Evolutionary conservation across 2,797 vertebrate genomes (phyloP).

Genomic region (Sebastes cheni): DNA sequence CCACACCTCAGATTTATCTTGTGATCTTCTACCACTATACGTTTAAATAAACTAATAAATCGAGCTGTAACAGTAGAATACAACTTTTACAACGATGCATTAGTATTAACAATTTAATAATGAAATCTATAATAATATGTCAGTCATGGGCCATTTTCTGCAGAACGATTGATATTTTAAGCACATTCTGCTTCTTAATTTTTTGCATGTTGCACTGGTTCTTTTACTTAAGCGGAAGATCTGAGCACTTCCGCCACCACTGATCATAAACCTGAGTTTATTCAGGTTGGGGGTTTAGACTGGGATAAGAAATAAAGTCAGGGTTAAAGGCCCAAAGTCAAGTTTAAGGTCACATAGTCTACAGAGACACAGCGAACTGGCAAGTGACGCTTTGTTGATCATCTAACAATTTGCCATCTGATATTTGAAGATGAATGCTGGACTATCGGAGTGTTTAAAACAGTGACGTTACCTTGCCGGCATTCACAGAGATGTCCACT

Average conservation of each 20-base stretch:
- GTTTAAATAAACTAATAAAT: too few relatives aligned
- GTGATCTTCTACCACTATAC: background rate
- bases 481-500: background rate
- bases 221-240: background rate
- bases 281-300: background rate
- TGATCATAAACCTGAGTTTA: background rate
- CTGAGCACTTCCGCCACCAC: background rate
- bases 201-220: background rate
- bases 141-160: background rate
- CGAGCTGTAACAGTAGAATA: background rate
- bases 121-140: background rate
- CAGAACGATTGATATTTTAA: too few relatives aligned
- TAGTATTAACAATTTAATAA: background rate
- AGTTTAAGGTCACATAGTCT: background rate
- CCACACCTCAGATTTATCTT: background rate
- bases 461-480: conserved; percentile 9
- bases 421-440: background rate
- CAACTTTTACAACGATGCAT: background rate
- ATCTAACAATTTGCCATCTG: background rate
- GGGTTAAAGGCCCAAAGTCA: background rate
- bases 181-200: background rate
- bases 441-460: background rate
- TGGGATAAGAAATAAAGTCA: background rate
- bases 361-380: background rate
- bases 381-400: background rate